Base-by-base conservation (phyloP, 1,140 invertebrate genomes). In the Caenorhabditis briggsae region DNA sequence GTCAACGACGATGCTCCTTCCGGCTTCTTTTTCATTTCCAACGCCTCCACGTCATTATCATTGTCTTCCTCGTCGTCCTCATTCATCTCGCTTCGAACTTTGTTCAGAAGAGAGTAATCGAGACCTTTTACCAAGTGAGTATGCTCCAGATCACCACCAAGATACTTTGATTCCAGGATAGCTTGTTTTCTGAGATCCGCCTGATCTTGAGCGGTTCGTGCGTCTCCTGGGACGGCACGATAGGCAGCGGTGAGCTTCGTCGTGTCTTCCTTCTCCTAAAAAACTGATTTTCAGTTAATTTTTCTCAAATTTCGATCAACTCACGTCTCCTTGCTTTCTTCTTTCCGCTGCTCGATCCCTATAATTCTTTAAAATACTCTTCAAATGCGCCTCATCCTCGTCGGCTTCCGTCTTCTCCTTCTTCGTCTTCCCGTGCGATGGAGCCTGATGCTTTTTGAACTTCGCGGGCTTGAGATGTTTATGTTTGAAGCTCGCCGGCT, bases 81-180 rank as follows among this genome's bases (percentile, higher is more conserved):
- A 86, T 94, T 94, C 88, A 97, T 96, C 93, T 97, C 96, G 89
- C 95, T 96, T 90, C 92, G 90, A 7, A 95, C 94, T 94, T 99
- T 99, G 93, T 99, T 97, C 70, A 99, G 93, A n/a, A 99, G 93
- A 9, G 98, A 98, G 94, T 98, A 99, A 95, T 99, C 98, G 12
- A 99, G 94, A 93, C 98, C 98, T 94, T 99, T 99, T 82, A 99
- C 98, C 94, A 99, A 97, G 94, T 99, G 98, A 93, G 98, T 99
- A 91, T 99, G 98, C 90, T 99, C 97, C 96, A 99, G 98, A 93
- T 99, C 98, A 95, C 98, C 98, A 92, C 98, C 98, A 93, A 99
- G 96, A 93, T 97, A 99, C 94, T 99, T 99, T 0, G 98, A 99
- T 93, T 99, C 97, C 93, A 99, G 96, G 92, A 99, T 99, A 94